A percentile compares a stretch with the other conserved stretches of the same genome.
These are phyloP conservation scores for Harpagifer antarcticus DNA, from an alignment of 2,797 vertebrate genomes.

Conservation along the genomic window DNA sequence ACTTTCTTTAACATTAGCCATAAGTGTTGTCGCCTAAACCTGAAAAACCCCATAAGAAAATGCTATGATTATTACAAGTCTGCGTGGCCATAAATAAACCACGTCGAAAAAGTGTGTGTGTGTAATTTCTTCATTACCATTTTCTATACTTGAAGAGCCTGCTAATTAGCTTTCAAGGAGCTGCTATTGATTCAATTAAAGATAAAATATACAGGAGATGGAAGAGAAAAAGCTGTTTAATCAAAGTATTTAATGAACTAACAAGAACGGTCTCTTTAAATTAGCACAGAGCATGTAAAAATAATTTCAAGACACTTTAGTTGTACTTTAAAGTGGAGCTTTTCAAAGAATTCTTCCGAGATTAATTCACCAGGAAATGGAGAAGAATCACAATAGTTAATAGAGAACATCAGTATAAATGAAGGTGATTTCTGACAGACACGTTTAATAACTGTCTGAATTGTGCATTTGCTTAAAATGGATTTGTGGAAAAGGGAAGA, in stretches of 20 bases:
- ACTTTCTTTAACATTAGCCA: too few species aligned
- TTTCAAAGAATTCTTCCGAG: conserved; percentile 8
- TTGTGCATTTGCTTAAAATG: neutral
- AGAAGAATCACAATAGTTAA: neutral
- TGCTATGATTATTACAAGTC: neutral
- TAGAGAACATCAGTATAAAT: neutral
- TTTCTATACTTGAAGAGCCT: conserved; percentile 55
- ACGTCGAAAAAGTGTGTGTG: neutral
- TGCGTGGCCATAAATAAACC: neutral
- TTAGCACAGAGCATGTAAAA: conserved; percentile 28
- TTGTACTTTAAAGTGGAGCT: conserved; percentile 13
- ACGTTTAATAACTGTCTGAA: neutral
- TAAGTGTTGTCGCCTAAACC: too few species aligned
- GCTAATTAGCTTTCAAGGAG: conserved; percentile 73
- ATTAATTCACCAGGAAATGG: neutral
- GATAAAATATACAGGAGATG: conserved; percentile 63
- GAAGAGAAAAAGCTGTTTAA: conserved; percentile 30
- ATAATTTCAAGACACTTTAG: conserved; percentile 15
- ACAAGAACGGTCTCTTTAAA: conserved; percentile 19
- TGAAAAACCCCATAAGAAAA: too few species aligned
- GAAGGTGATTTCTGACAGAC: neutral
- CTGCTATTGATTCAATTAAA: conserved; percentile 69
- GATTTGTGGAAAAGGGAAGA: neutral
- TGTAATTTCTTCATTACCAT: conserved; percentile 50
- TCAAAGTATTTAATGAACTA: conserved; percentile 49